Percentiles rank a stretch among this genome's conserved stretches.
Conservation (phyloP, 2,113 vertebrate genomes). For the zebrafish (Danio rerio) region GRCz12tu NC_133192.1:17291001-17291500, state of each 20-base stretch:
- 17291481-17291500: conserved; percentile 72
- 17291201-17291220: not conserved
- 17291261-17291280: not conserved
- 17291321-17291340: not conserved
- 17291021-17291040: no score
- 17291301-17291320: conserved; percentile 6
- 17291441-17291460: conserved; percentile 37
- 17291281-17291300: not conserved
- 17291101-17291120: no score
- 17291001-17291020: no score
- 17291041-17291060: no score
- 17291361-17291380: conserved; percentile 47
- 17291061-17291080: no score
- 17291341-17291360: conserved; percentile 50
- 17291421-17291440: conserved; percentile 50
- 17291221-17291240: not conserved
- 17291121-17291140: no score
- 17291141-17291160: no score
- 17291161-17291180: no score
- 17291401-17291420: conserved; percentile 49
- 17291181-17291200: not conserved
- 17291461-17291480: conserved; percentile 61
- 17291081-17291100: no score
- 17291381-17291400: conserved; percentile 49
- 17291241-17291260: not conserved